These are phyloP conservation scores for Threskiornis aethiopicus DNA, from an alignment of 2,797 vertebrate species.

Conservation along the genomic window DNA sequence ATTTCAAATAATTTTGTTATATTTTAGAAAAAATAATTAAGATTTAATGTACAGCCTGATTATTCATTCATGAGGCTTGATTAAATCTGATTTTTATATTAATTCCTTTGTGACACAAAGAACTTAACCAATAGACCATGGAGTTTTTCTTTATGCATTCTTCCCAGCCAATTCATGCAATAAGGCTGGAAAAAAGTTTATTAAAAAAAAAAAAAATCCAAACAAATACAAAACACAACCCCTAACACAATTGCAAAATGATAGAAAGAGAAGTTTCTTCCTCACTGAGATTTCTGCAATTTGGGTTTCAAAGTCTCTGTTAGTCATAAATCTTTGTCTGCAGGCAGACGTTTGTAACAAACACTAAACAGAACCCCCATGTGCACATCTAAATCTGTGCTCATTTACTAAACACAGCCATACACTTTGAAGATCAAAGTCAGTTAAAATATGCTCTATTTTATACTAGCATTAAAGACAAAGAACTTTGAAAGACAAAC, in stretches of 20 bases:
- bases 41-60: slow-evolving; percentile 34
- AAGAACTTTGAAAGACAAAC: neutral
- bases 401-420: neutral
- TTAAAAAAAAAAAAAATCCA: neutral
- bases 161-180: neutral
- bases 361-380: neutral
- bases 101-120: neutral
- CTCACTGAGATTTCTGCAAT: neutral
- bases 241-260: neutral
- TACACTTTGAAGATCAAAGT: neutral
- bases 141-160: neutral
- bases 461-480: neutral
- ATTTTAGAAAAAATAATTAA: slow-evolving; percentile 45
- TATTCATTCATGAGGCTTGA: slow-evolving; percentile 42
- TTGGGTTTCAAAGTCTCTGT: neutral
- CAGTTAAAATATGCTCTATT: neutral
- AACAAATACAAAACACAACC: neutral
- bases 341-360: neutral
- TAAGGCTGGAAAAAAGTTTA: neutral
- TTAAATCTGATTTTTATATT: slow-evolving; percentile 47
- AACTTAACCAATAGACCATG: neutral
- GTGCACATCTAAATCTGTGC: neutral
- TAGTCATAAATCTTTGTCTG: neutral
- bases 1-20: slow-evolving; percentile 28
- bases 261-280: neutral